Conservation (phyloP, 2,113 vertebrate species). For the Garra rufa region DNA sequence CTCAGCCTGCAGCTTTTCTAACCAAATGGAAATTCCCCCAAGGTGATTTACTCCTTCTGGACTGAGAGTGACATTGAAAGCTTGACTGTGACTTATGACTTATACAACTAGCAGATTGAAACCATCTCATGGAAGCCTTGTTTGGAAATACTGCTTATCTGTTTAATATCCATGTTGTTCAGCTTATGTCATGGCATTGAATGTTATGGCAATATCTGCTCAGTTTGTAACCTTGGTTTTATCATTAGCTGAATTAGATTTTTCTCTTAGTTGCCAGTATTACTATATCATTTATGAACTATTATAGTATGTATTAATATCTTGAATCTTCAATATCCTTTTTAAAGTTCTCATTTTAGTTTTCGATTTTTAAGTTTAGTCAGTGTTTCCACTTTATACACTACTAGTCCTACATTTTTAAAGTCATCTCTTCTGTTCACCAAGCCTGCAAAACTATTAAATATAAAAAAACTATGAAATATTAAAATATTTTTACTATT, state of each 20-base stretch:
- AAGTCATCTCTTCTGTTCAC: too few relatives aligned
- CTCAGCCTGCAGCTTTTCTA: constrained; percentile 1
- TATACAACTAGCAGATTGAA: neutral
- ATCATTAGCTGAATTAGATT: too few relatives aligned
- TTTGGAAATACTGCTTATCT: neutral
- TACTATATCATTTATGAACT: neutral
- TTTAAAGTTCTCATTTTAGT: too few relatives aligned
- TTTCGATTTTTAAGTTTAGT: too few relatives aligned
- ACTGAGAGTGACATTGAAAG: constrained; percentile 7
- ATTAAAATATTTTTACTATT: too few relatives aligned
- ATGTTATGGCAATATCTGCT: neutral
- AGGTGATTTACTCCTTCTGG: constrained; percentile 23
- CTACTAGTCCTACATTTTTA: too few relatives aligned
- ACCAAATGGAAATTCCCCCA: neutral
- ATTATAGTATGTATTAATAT: too few relatives aligned
- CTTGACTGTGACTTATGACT: neutral
- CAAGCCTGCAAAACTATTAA: too few relatives aligned
- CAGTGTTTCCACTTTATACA: too few relatives aligned
- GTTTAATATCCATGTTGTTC: neutral
- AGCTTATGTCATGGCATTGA: neutral
- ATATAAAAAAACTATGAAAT: too few relatives aligned
- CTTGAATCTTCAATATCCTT: too few relatives aligned
- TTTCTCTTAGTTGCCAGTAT: neutral
- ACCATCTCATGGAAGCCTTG: neutral
- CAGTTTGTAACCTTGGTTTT: neutral